A percentile compares a stretch with the other conserved stretches of the same genome.
phyloP scores from a whole-genome alignment of 2,888 invertebrate genomes.

The Euproctis similis region DNA sequence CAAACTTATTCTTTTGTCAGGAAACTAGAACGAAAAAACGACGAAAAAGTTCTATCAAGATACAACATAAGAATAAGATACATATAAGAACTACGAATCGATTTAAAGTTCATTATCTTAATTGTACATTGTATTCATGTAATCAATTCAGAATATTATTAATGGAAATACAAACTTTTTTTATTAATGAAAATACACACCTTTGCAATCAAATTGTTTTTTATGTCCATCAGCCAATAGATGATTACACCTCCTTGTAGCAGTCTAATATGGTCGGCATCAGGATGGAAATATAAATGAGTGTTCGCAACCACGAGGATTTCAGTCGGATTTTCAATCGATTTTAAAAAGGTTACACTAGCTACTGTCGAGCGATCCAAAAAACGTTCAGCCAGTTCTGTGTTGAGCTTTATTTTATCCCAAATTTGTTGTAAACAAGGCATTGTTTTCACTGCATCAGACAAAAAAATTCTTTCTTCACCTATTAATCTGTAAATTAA shows the following conservation, averaged over 20 bases:
- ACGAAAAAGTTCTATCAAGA: no score
- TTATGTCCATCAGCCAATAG: constrained; percentile 79
- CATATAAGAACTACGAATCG: no score
- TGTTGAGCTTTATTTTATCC: constrained; percentile 76
- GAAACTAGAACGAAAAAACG: constrained; percentile 43
- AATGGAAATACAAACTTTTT: no score
- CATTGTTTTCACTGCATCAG: constrained; percentile 73
- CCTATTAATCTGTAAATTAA: constrained; percentile 57
- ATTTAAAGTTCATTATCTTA: no score
- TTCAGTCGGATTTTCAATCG: constrained; percentile 71
- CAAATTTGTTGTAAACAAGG: constrained; percentile 75
- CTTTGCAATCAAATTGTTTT: constrained; percentile 45
- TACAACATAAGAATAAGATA: no score
- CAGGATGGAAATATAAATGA: constrained; percentile 95
- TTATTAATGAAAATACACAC: constrained; percentile 24
- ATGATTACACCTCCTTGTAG: constrained; percentile 87
- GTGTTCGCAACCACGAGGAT: constrained; percentile 87
- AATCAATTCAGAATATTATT: no score
- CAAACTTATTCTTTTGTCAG: constrained; percentile 73
- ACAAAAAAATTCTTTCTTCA: constrained; percentile 73
- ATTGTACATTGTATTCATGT: no score
- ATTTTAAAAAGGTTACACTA: constrained; percentile 77
- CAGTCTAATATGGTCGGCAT: constrained; percentile 91
- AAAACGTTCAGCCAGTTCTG: constrained; percentile 74
- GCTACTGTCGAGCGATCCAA: constrained; percentile 80